Conservation (phyloP, 2,797 vertebrate species). For the Chelidonichthys spinosus region DNA sequence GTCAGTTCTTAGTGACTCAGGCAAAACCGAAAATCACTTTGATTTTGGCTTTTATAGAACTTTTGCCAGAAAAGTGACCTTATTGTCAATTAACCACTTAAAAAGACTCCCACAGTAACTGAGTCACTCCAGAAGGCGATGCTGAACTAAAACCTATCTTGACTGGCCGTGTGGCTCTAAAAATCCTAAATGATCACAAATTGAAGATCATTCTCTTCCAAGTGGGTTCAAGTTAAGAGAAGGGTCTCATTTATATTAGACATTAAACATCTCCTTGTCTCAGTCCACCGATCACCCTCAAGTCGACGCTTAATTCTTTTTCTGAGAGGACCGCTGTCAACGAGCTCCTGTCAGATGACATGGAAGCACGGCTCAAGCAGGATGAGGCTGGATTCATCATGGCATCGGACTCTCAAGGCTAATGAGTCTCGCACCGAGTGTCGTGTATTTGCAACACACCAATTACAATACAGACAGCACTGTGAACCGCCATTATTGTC, state of each 20-base stretch:
- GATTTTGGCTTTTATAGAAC: not conserved
- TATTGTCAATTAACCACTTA: not conserved
- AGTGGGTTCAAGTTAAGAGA: not conserved
- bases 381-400: conserved; percentile 54
- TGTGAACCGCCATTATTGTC: conserved; percentile 56
- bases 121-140: not conserved
- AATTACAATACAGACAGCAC: conserved; percentile 67
- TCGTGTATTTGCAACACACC: conserved; percentile 65
- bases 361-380: conserved; percentile 36
- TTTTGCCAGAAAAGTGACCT: not conserved
- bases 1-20: conserved; percentile 1
- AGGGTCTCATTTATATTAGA: not conserved
- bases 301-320: conserved; percentile 17
- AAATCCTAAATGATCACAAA: not conserved
- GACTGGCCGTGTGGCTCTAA: not conserved
- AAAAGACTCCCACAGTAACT: not conserved
- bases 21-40: not conserved
- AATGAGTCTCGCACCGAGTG: conserved; percentile 73
- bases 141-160: not conserved
- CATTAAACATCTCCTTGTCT: conserved; percentile 17
- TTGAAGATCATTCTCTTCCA: not conserved
- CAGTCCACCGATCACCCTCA: conserved; percentile 20
- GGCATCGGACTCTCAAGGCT: conserved; percentile 51
- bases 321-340: conserved; percentile 32
- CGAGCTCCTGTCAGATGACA: conserved; percentile 49